These are phyloP conservation scores for Noctua janthe DNA, from an alignment of 2,888 invertebrate species.

Conservation along the genomic window DNA sequence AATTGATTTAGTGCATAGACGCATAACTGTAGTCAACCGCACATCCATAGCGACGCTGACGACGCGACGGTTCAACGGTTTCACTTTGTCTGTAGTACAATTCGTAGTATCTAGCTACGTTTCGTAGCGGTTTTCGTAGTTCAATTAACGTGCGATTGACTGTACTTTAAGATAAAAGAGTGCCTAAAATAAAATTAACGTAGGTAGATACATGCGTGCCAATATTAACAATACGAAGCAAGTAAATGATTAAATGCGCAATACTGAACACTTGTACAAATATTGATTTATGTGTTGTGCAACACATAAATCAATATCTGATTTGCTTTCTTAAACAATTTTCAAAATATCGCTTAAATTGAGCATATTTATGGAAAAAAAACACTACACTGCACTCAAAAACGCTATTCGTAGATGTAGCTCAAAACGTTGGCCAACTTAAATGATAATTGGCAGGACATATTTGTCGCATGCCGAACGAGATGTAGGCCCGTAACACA, in stretches of 20 bases:
- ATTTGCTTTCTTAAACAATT: neutral
- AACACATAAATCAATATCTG: neutral
- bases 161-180: too few species aligned
- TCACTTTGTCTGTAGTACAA: neutral
- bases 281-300: neutral
- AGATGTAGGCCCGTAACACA: too few species aligned
- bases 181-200: too few species aligned
- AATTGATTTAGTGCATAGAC: neutral
- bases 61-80: neutral
- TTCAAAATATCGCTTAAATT: neutral
- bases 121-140: too few species aligned
- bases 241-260: neutral
- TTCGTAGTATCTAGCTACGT: too few species aligned
- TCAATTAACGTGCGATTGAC: too few species aligned
- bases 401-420: too few species aligned
- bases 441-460: too few species aligned
- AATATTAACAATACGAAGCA: neutral
- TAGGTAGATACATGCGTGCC: neutral
- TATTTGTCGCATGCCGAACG: neutral
- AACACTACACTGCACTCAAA: too few species aligned
- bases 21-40: neutral
- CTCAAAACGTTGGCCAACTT: too few species aligned
- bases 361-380: too few species aligned
- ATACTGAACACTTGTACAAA: constrained; percentile 17
- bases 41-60: neutral